Base-by-base conservation (phyloP, 2,888 invertebrate genomes). In the Lacanobia oleracea region DNA sequence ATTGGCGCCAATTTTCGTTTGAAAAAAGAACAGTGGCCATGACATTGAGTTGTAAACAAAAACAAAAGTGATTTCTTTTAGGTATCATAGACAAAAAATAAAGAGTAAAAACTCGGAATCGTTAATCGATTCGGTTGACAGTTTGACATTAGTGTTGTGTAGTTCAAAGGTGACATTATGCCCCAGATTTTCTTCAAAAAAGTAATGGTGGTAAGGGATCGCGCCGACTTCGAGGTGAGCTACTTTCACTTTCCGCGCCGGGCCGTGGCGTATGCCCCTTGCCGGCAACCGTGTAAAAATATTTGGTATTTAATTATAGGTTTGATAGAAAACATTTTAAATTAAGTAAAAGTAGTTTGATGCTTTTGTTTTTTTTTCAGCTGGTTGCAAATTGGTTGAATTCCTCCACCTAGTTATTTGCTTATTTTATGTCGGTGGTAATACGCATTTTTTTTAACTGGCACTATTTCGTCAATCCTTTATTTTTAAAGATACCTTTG, bases 101-200 rank as follows among this genome's bases (percentile, higher is more conserved):
- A 21, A 48, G 60, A 73, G 12, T 75, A 61, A 71, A 75, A 81
- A 69, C 37, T 62, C 43, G 3, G 53, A 70, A 62, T 64, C 59
- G 53, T 21, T 57, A 56, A 57, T 67, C 67, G 66, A 68, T 82
- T 48, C 50, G 33, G 53, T 68, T 72, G 67, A 68, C 64, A 69
- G 50, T 82, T 79, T 66, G 62, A 73, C 67, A 73, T 77, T 79
- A 74, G 83, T 85, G 79, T 72, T 81, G 86, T 86, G 75, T 70
- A 72, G 65, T 80, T 92, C 87, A 77, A 84, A 92, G 90, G 91
- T 92, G 92, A 90, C 91, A 92, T 76, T 87, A 96, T 96, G 95
- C 95, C 95, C 89, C 95, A 95, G 93, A 93, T 96, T 93, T 96
- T 95, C 93, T 96, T 96, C 88, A 95, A 95, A 95, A 96, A 95